Conservation (phyloP, 2,113 vertebrate genomes). For the Trematomus loennbergii region DNA sequence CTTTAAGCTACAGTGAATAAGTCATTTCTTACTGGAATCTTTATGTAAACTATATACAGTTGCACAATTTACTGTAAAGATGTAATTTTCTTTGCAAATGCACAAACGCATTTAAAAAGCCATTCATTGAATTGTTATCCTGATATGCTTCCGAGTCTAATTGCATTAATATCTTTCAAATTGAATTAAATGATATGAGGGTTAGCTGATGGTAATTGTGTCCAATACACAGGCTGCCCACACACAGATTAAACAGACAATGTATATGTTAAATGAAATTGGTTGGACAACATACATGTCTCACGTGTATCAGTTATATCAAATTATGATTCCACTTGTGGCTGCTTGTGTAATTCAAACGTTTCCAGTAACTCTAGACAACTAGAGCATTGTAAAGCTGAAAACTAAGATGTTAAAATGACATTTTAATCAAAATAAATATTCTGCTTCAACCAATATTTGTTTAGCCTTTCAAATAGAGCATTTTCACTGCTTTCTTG, state of each 20-base stretch:
- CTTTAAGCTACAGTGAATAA: neutral
- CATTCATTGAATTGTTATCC: conserved; percentile 29
- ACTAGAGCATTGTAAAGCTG: too few species aligned
- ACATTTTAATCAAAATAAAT: too few species aligned
- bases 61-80: neutral
- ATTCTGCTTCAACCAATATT: too few species aligned
- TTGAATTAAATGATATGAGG: conserved; percentile 25
- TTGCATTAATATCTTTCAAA: conserved; percentile 25
- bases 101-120: neutral
- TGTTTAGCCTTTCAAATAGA: too few species aligned
- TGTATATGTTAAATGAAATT: too few species aligned
- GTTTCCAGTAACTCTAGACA: too few species aligned
- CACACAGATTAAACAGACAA: neutral
- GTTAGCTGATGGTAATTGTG: conserved; percentile 3
- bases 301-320: too few species aligned
- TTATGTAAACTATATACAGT: neutral
- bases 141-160: neutral
- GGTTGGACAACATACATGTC: too few species aligned
- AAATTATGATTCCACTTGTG: too few species aligned
- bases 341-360: too few species aligned
- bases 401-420: too few species aligned
- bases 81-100: neutral
- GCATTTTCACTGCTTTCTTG: too few species aligned
- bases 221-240: neutral
- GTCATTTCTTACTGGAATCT: neutral